Evolutionary conservation across 2,797 vertebrate genomes (phyloP).

Genomic region (Ciconia nigra): DNA sequence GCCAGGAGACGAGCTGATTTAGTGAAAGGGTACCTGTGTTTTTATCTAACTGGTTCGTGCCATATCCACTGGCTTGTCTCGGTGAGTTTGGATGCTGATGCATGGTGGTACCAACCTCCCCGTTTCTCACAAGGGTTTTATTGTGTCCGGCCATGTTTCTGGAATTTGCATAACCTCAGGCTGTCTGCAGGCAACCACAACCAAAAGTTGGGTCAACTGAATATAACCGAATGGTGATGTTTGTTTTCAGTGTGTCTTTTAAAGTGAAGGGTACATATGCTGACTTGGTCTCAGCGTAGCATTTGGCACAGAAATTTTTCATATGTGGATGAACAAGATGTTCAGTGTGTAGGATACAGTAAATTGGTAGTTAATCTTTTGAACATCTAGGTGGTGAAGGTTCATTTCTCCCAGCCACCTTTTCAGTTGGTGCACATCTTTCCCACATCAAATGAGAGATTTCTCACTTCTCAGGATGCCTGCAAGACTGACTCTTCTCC

Average conservation of each 20-base stretch:
- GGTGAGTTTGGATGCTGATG: neutral
- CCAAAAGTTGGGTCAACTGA: neutral
- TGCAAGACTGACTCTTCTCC: neutral
- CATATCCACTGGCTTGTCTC: accelerated
- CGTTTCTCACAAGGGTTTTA: accelerated
- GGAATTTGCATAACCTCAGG: neutral
- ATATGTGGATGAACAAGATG: accelerated
- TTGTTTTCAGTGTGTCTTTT: neutral
- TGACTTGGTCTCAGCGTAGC: neutral
- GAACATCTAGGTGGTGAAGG: neutral
- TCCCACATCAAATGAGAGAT: neutral
- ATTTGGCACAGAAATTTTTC: neutral
- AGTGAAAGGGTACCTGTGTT: neutral
- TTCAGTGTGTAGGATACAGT: neutral
- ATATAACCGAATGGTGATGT: neutral
- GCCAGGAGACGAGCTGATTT: neutral
- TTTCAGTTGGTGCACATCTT: neutral
- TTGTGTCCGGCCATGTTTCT: neutral
- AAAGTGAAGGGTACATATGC: accelerated
- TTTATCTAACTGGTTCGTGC: neutral
- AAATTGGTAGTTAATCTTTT: neutral
- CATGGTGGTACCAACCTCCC: neutral
- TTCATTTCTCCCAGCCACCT: neutral
- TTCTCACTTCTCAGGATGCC: neutral
- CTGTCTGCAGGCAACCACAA: neutral